A percentile compares a stretch with the other conserved stretches of the same genome.
Conservation (phyloP, 2,113 vertebrate genomes). For the Eptesicus fuscus region DNA sequence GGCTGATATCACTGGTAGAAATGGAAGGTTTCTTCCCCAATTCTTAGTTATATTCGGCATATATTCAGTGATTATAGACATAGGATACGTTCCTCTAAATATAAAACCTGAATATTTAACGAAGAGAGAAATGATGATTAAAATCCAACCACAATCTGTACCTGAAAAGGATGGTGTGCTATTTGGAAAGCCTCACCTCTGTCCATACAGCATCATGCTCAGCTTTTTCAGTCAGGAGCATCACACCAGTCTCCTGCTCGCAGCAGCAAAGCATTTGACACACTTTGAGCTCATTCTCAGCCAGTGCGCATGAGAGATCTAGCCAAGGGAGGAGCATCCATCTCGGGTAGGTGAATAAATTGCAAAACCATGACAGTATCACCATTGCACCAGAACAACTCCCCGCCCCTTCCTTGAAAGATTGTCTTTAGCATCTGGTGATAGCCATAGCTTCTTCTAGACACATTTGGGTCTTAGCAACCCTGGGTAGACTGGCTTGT, state of each 20-base stretch:
- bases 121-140: constrained; percentile 40
- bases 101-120: constrained; percentile 43
- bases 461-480: neutral
- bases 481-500: neutral
- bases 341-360: neutral
- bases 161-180: neutral
- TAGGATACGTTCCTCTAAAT: constrained; percentile 46
- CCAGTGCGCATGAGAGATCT: neutral
- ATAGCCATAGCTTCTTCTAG: neutral
- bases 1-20: constrained; percentile 75
- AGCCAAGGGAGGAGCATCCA: neutral
- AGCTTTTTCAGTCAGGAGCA: neutral
- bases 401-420: neutral
- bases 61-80: constrained; percentile 39
- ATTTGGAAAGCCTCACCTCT: neutral
- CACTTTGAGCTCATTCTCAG: neutral
- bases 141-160: neutral
- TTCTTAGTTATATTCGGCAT: constrained; percentile 66
- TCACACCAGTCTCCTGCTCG: neutral
- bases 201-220: neutral
- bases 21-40: constrained; percentile 65
- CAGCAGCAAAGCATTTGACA: neutral
- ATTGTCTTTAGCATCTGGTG: neutral
- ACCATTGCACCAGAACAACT: neutral
- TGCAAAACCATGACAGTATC: neutral